Conservation (phyloP, 1,140 invertebrate genomes). For the Acyrthosiphon pisum region DNA sequence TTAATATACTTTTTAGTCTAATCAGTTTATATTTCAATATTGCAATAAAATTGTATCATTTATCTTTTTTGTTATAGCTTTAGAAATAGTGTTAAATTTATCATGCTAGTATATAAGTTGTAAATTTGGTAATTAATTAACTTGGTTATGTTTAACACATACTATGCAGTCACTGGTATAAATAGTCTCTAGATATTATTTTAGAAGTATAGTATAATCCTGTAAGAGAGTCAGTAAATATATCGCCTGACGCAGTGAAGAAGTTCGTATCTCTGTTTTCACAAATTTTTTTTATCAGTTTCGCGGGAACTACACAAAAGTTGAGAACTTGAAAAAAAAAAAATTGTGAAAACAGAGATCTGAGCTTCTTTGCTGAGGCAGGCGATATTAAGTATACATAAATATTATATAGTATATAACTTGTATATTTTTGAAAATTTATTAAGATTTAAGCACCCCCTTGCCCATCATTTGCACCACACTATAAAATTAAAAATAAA, state of each 20-base stretch:
- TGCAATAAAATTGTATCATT: background rate
- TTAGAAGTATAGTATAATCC: background rate
- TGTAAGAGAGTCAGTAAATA: background rate
- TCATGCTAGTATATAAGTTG: background rate
- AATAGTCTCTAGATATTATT: background rate
- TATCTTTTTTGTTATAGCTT: background rate
- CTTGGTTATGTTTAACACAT: background rate
- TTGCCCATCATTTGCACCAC: background rate
- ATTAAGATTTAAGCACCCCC: too few relatives aligned
- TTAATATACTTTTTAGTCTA: background rate
- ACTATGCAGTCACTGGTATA: background rate
- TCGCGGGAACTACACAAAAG: too few relatives aligned
- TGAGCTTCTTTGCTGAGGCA: too few relatives aligned
- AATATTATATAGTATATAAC: background rate
- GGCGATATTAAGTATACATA: background rate
- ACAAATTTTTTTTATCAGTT: too few relatives aligned
- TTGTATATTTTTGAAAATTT: background rate
- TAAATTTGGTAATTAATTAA: background rate
- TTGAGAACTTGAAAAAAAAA: too few relatives aligned
- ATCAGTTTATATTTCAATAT: background rate
- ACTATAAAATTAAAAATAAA: background rate
- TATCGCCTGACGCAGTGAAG: too few relatives aligned
- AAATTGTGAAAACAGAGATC: too few relatives aligned
- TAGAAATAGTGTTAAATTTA: background rate
- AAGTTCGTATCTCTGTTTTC: too few relatives aligned